Percentiles rank a stretch among this genome's conserved stretches.
Evolutionary conservation across 2,113 vertebrate genomes (phyloP).

Genomic region (Thunnus thynnus): DNA sequence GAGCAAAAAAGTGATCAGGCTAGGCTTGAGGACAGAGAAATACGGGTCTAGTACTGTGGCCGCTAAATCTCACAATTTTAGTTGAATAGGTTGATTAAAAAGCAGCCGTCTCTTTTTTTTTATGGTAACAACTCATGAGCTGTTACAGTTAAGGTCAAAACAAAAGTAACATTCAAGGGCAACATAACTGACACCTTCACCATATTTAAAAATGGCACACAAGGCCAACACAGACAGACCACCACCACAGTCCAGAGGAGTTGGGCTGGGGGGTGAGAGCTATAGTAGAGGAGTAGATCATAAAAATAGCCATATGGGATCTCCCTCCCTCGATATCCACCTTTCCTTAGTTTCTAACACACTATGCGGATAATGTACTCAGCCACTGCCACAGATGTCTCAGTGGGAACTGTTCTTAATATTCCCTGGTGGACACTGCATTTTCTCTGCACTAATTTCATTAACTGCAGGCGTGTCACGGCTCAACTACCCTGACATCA

Average conservation of each 20-base stretch:
- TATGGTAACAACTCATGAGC: background rate
- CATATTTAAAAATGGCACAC: constrained; percentile 40
- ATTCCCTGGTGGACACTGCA: constrained; percentile 67
- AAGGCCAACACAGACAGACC: background rate
- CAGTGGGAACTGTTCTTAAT: constrained; percentile 66
- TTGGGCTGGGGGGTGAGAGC: background rate
- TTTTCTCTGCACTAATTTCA: constrained; percentile 74
- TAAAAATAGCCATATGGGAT: constrained; percentile 53
- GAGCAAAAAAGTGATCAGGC: background rate
- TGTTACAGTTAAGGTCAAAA: background rate
- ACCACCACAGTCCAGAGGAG: background rate
- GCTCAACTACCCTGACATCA: constrained; percentile 64
- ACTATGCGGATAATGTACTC: constrained; percentile 60
- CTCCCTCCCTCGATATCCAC: constrained; percentile 36
- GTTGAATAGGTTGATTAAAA: background rate
- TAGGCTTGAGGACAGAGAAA: constrained; percentile 13
- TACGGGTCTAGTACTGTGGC: background rate
- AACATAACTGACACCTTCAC: constrained; percentile 1
- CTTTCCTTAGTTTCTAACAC: constrained; percentile 47
- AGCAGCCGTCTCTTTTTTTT: background rate
- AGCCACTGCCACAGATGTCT: constrained; percentile 60
- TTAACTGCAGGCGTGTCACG: constrained; percentile 68
- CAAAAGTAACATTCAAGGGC: constrained; percentile 2
- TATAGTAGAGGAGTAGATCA: constrained; percentile 1
- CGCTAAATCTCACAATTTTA: background rate